Conservation (phyloP, 1,140 invertebrate species). For the Nixonia krombeini region DNA sequence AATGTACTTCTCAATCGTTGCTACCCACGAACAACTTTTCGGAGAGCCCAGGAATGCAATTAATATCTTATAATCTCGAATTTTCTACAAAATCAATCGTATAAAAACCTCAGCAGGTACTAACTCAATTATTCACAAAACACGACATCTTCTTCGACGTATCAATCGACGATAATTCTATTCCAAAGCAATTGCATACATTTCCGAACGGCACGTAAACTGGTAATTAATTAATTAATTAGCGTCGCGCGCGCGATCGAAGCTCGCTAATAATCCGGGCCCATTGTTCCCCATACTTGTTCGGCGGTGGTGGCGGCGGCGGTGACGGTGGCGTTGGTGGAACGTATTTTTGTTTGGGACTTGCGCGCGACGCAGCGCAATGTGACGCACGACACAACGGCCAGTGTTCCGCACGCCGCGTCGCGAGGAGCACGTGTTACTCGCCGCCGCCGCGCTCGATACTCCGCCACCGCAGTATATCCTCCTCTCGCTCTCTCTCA, state of each 20-base stretch:
- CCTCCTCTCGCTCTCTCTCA: constrained; percentile 3
- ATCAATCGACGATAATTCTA: too few species aligned
- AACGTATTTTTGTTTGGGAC: constrained; percentile 48
- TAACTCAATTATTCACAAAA: too few species aligned
- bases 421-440: constrained; percentile 48
- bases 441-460: constrained; percentile 9
- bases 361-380: constrained; percentile 53
- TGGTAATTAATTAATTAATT: too few species aligned
- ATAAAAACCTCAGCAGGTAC: too few species aligned
- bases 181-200: background rate
- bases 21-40: too few species aligned
- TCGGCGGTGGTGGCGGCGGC: background rate
- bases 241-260: too few species aligned
- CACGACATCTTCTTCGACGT: too few species aligned
- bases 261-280: too few species aligned
- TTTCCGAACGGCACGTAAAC: background rate
- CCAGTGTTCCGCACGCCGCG: constrained; percentile 61
- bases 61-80: too few species aligned
- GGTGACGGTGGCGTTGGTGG: constrained; percentile 13
- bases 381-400: constrained; percentile 49
- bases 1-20: too few species aligned
- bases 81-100: too few species aligned
- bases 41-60: too few species aligned
- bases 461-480: background rate
- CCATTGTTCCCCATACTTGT: background rate